Base-by-base conservation (phyloP, 2,797 vertebrate genomes). In the Cryptoblepharus egeriae region DNA sequence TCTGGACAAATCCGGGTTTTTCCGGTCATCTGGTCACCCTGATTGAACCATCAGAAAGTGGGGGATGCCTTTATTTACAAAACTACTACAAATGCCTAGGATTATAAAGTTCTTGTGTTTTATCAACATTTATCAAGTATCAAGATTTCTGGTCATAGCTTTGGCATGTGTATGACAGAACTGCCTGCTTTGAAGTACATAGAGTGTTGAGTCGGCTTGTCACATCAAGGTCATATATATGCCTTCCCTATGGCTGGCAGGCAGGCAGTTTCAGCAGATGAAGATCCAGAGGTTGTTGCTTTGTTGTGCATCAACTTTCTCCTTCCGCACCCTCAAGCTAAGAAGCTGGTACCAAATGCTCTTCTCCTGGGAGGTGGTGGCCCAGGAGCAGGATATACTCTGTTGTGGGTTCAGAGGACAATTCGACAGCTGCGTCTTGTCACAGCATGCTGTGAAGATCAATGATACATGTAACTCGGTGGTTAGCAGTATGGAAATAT, bases 91-190 rank as follows among this genome's bases (percentile, higher is more conserved):
- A 49, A 49, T 42, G 20, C 20, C 75, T 42, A 78, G 75, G n/a
- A n/a, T n/a, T n/a, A n/a, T n/a, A n/a, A n/a, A n/a, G n/a, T n/a
- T n/a, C n/a, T n/a, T n/a, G n/a, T n/a, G n/a, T n/a, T n/a, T n/a
- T n/a, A n/a, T n/a, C n/a, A n/a, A n/a, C n/a, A n/a, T n/a, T n/a
- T n/a, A n/a, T n/a, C n/a, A n/a, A n/a, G n/a, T n/a, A n/a, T 10
- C 3, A 26, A n/a, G 22, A 9, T 4, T 30, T 26, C 35, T 63
- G 4, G n/a, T 72, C 39, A 42, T 26, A 42, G 39, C 4, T 2
- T 0, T 77, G 20, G 3, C 0, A 0, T 28, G 37, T 42, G 3
- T 22, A 0, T 49, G 1, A 0, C 12, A 26, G 76, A 30, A 10
- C 1, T 18, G 22, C 55, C 45, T 75, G 39, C 74, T 73, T 71